Evolutionary conservation across 2,888 invertebrate genomes (phyloP), one percentile per base, ranked within the genome.

Genomic region (Phragmatobia fuliginosa): DNA sequence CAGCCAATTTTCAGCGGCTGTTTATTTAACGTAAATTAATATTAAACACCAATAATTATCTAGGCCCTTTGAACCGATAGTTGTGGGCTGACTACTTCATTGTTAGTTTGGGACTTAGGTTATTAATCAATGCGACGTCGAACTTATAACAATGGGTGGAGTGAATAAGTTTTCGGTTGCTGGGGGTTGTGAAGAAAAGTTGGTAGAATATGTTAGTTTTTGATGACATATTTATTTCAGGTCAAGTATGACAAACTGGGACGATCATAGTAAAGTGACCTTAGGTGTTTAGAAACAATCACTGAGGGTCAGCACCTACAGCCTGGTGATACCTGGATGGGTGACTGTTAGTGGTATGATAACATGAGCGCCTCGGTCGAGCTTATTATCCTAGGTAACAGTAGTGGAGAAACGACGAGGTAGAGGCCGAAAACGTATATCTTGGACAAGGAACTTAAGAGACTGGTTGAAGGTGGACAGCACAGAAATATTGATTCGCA

Each of bases 21-120:
- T 52, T 25, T 25, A 52, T 25, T 52, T 14, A 52, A 3, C 25
- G 38, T 38, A 25, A 62, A 41, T 41, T 62, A 10, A 10, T 45
- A 45, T 61, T 49, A 49, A 67, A 61, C 49, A 67, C 25, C 28
- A 25, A 33, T 67, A 61, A 38, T 61, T 62, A 67, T 36, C 52
- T 28, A 67, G 11, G 25, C 73, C 49, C 75, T 59, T 70, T 60
- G 60, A 64, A 10, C 49, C 58, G 61, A 69, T 67, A 62, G 68
- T 71, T 70, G 64, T 65, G 68, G 71, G 76, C 71, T 70, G 66
- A 66, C 71, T 67, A 76, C 74, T 78, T 72, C 62, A 78, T 74
- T 78, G 71, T 78, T 72, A 75, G 63, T 80, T 76, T 38, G 58
- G 63, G 52, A 72, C 67, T 80, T 80, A 62, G 41, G 65, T 66